Evolutionary conservation across 1,140 invertebrate species (phyloP).

Genomic region (Trichomalopsis sarcophagae): DNA sequence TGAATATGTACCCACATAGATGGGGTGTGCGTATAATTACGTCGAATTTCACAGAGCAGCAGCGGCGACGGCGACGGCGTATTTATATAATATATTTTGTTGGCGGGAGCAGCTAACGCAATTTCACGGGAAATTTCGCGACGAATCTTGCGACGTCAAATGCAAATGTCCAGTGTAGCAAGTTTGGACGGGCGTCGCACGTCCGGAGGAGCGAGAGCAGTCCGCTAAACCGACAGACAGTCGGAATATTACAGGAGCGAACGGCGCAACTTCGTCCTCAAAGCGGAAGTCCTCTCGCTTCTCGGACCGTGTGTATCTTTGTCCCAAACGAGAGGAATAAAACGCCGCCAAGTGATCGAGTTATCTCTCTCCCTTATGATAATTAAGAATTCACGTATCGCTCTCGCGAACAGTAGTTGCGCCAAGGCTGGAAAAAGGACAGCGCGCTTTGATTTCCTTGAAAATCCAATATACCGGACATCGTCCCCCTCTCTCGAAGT

Average conservation of each 20-base stretch:
- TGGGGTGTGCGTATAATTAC: background rate
- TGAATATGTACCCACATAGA: background rate
- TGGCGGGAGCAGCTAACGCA: conserved; percentile 19
- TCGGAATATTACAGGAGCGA: conserved; percentile 23
- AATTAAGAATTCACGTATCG: background rate
- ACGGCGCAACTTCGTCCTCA: conserved; percentile 32
- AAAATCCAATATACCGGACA: background rate
- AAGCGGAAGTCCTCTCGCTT: background rate
- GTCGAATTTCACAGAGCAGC: background rate
- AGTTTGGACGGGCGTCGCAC: conserved; percentile 17
- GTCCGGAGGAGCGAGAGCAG: background rate
- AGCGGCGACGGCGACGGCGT: background rate
- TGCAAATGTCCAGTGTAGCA: conserved; percentile 40
- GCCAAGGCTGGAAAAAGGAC: background rate
- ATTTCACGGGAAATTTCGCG: conserved; percentile 50
- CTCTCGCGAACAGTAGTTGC: no score
- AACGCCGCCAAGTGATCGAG: background rate
- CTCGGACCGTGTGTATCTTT: conserved; percentile 2
- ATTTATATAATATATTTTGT: conserved; percentile 10
- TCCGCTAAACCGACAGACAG: conserved; percentile 9
- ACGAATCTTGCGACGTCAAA: conserved; percentile 51
- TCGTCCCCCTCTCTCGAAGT: background rate
- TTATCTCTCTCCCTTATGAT: background rate
- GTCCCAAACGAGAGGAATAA: conserved; percentile 25
- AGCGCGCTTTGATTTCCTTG: conserved; percentile 25